Conservation (phyloP, 2,888 invertebrate species). For the Neoaliturus tenellus region DNA sequence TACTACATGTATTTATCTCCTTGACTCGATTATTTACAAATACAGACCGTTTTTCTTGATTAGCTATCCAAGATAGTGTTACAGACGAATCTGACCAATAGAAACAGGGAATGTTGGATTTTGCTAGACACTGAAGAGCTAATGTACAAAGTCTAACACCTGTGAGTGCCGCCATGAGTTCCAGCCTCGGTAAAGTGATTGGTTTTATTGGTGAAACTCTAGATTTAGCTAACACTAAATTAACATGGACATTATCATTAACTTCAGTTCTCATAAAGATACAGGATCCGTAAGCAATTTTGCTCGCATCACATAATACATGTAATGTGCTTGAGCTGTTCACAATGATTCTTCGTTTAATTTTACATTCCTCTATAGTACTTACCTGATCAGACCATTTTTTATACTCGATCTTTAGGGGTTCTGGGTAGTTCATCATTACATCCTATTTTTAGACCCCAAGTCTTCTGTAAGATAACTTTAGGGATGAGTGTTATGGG, state of each 20-base stretch:
- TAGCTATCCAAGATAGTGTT: no score
- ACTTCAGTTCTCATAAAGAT: constrained; percentile 62
- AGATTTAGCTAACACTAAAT: constrained; percentile 64
- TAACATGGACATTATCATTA: constrained; percentile 55
- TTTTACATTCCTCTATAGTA: neutral
- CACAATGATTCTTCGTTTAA: constrained; percentile 31
- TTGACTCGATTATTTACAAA: constrained; percentile 67
- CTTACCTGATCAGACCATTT: neutral
- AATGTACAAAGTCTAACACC: constrained; percentile 57
- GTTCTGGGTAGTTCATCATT: constrained; percentile 42
- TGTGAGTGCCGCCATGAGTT: constrained; percentile 68
- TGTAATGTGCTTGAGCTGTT: constrained; percentile 62
- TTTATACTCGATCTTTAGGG: constrained; percentile 32
- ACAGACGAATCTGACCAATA: no score
- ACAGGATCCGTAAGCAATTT: constrained; percentile 66
- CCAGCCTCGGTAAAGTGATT: constrained; percentile 67
- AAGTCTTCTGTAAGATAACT: constrained; percentile 62
- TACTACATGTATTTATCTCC: constrained; percentile 64
- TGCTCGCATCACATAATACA: constrained; percentile 67
- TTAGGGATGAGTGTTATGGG: constrained; percentile 61
- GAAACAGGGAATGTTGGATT: neutral
- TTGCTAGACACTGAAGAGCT: no score
- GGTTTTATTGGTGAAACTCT: constrained; percentile 65
- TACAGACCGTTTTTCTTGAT: constrained; percentile 64
- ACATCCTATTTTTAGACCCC: constrained; percentile 49